Evolutionary conservation across 2,888 invertebrate genomes (phyloP).

Genomic region (Chirona hameri): DNA sequence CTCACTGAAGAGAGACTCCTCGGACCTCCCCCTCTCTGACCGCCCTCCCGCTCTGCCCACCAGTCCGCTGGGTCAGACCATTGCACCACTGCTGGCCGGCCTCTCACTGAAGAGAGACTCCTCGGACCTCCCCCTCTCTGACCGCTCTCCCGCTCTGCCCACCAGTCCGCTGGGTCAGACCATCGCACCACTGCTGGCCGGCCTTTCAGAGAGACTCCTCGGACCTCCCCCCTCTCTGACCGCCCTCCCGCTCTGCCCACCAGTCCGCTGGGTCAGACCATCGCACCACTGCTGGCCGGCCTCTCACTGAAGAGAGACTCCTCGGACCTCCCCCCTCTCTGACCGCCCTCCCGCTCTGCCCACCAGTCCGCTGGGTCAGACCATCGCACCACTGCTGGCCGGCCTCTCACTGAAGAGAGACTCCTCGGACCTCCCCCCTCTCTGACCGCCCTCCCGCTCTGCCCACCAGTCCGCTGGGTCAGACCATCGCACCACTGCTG

Average conservation of each 20-base stretch:
- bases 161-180: conserved; percentile 38
- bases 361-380: conserved; percentile 38
- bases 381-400: conserved; percentile 37
- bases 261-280: conserved; percentile 38
- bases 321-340: background rate
- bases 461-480: conserved; percentile 37
- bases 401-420: conserved; percentile 26
- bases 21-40: background rate
- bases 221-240: background rate
- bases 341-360: background rate
- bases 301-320: conserved; percentile 12
- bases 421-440: background rate
- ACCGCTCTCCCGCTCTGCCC: background rate
- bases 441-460: background rate
- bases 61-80: conserved; percentile 38
- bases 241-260: background rate
- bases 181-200: conserved; percentile 37
- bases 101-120: conserved; percentile 12
- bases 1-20: background rate
- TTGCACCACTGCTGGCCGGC: conserved; percentile 36
- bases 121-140: background rate
- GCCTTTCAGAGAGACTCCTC: conserved; percentile 4
- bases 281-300: conserved; percentile 37
- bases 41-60: background rate
- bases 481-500: conserved; percentile 38